Evolutionary conservation across 2,888 invertebrate genomes (phyloP).

Genomic region (Melolontha melolontha): DNA sequence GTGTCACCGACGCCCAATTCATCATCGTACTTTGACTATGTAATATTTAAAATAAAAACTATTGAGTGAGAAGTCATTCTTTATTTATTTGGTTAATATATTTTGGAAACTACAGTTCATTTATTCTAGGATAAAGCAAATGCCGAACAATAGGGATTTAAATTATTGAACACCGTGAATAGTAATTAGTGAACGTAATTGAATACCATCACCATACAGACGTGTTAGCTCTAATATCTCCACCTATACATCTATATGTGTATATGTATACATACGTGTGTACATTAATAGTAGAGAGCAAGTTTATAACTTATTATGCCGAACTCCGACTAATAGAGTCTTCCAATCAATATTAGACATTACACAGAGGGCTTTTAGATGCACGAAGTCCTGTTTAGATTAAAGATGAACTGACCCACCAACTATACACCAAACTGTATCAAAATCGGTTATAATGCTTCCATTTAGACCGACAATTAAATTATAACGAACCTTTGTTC

Average conservation of each 20-base stretch:
- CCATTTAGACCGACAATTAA: slow-evolving; percentile 42
- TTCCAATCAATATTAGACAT: slow-evolving; percentile 45
- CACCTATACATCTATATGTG: background rate
- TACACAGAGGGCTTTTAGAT: slow-evolving; percentile 42
- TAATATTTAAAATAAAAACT: too few species aligned
- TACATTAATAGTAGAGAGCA: slow-evolving; percentile 44
- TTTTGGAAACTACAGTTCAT: too few species aligned
- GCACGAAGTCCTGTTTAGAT: slow-evolving; percentile 45
- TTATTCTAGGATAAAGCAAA: too few species aligned
- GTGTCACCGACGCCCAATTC: too few species aligned
- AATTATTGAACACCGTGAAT: too few species aligned
- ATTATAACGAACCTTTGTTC: slow-evolving; percentile 42
- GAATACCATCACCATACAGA: background rate
- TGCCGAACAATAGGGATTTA: too few species aligned
- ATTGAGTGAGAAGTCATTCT: too few species aligned
- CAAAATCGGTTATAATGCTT: slow-evolving; percentile 40
- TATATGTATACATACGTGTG: slow-evolving; percentile 10
- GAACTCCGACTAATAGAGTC: slow-evolving; percentile 47
- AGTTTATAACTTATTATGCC: slow-evolving; percentile 48
- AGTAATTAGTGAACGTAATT: too few species aligned
- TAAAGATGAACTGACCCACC: slow-evolving; percentile 46
- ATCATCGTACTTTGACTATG: too few species aligned
- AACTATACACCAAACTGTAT: slow-evolving; percentile 30
- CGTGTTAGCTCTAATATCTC: background rate
- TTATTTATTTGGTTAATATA: too few species aligned